Base-by-base conservation (phyloP, 2,113 vertebrate genomes). In the Martes martes region DNA sequence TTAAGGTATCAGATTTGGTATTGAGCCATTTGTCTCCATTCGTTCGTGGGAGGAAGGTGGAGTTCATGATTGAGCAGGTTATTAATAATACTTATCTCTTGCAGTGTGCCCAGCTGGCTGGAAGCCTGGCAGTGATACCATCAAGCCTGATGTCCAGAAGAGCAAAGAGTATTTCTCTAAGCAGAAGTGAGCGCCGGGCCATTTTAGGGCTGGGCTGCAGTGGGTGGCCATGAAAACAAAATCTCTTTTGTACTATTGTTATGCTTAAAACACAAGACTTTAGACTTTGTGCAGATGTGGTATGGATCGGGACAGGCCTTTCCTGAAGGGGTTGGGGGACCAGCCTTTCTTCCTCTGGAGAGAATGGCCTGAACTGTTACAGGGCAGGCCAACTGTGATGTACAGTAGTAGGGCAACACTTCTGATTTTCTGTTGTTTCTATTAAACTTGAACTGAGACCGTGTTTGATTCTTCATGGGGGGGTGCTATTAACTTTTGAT, bases 31-130 rank as follows among this genome's bases (percentile, higher is more conserved):
- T 28, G 39, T 76, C 39, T 57, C 45, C 63, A 42, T 16, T 84
- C 83, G 11, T 84, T 26, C 33, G 16, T 61, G 45, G 78, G 50
- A 86, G 10, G 13, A 74, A n/a, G 14, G 31, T 50, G 26, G 47
- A 57, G 15, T 6, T 89, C 5, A 94, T 11, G 6, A 67, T 7
- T 52, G 6, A 73, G 21, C 11, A 14, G 7, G 24, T 90, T 90
- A 98, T 94, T 79, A 83, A 19, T 83, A 16, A 2, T 91, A n/a
- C 18, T 6, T 98, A 55, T 98, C 92, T 92, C 50, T 99, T 99
- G 96, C 98, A 99, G 99, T 99, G 98, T 99, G 99, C 98, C 99
- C 99, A 63, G 99, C 99, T 36, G 99, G 99, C 96, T 99, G 99
- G 99, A 97, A 55, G 16, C 52, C 52, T 55, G 52, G 52, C 52